Base-by-base conservation (phyloP, 2,113 vertebrate genomes). In the Pituophis catenifer region DNA sequence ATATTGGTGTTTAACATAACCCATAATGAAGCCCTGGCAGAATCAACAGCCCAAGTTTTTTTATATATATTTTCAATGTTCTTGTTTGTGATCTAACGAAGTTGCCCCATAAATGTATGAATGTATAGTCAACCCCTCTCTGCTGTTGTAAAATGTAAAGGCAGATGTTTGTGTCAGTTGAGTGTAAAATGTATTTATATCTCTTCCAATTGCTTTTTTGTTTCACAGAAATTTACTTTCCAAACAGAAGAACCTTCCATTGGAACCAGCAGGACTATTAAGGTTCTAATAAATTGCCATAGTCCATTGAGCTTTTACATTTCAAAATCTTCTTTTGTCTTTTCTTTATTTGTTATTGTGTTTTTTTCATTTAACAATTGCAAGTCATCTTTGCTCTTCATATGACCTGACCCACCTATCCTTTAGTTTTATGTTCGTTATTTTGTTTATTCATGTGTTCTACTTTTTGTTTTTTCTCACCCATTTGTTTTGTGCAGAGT, bases 181-280 rank as follows among this genome's bases (percentile, higher is more conserved):
- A 94, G 89, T 94, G 94, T 92, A 94, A 93, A 96, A 93, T 33
- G 85, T 97, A 98, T 97, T 98, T 98, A 98, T 97, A 97, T 92
- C 97, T 98, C 98, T 97, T 98, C 94, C 97, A 98, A 98, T 98
- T 98, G 97, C 98, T 98, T 98, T 62, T 98, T 96, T 98, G 97
- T 98, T 98, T 96, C 96, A 92, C 99, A 99, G 98, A 99, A 96
- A 97, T 97, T 94, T 91, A 96, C 93, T 97, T 97, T 98, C 93
- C 97, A 96, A 97, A 95, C 97, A 89, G 98, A 98, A 97, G 98
- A 95, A 93, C 96, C 95, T 97, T 98, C 96, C 97, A 95, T 97
- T 96, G 99, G 98, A 97, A 97, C 98, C 98, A 98, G 98, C 98
- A 98, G 98, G 97, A 97, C 97, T 97, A 97, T 96, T 97, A 98